Base-by-base conservation (phyloP, 2,113 vertebrate species). In the Entomyzon cyanotis region DNA sequence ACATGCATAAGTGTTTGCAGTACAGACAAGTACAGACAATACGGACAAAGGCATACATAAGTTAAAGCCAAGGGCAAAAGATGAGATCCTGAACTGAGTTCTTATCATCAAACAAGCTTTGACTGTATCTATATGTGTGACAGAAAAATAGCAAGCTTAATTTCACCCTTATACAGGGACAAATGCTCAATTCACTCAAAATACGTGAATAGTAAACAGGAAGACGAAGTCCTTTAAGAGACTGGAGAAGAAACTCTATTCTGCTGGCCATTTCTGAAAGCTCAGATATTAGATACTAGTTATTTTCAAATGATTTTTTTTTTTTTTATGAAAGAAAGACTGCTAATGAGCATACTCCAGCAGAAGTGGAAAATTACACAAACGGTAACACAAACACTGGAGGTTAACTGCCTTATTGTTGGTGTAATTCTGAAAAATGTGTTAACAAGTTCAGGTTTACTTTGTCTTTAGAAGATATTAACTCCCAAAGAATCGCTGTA, bases 1-100 rank as follows among this genome's bases (percentile, higher is more conserved):
- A 91, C 82, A 90, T 25, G 37, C 17, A 35, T 63, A 91, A 93
- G 49, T 79, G 44, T 65, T 94, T 90, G 21, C 75, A 49, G 73
- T 49, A 55, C 52, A 96, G 80, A 93, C 44, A 73, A 63, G 49
- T 50, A 58, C 35, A 93, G 81, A 94, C 44, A 78, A 60, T 80
- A 28, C 77, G 64, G 80, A 95, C 77, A 94, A 94, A 97, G 85
- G 77, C 89, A 84, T 79, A 47, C 70, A n/a, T 64, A 64, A 88
- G 63, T 95, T 92, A 94, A 96, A 94, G 91, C 80, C 83, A 93
- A 94, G 91, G 89, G 82, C 77, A 94, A 95, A 96, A 84, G 77
- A 93, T 53, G 86, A 92, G 85, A 85, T 56, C 47, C 77, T 42
- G 52, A 49, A 74, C 3, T 68, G 50, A 93, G 82, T 47, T 82